Evolutionary conservation across 1,140 invertebrate species (phyloP), one percentile per base, ranked within the genome.

Genomic region (Galendromus occidentalis): DNA sequence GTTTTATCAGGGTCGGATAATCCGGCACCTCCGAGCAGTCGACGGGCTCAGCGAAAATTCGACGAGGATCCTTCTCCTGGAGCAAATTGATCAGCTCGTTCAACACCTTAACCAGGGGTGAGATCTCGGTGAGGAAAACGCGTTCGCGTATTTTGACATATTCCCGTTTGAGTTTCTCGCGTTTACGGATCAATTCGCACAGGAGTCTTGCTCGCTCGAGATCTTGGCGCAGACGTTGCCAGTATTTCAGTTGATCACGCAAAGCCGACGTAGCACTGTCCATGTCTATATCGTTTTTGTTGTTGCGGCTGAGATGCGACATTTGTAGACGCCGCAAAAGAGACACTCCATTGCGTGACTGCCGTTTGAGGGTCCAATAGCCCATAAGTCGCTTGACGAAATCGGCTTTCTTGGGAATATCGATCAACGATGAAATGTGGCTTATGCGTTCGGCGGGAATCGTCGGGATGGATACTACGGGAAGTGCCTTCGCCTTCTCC

Each of bases 341-440:
- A 0, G 94, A 94, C 9, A 98, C 94, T 1, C 95, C 95, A 78
- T 96, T 96, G 55, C 94, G 76, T 66, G 87, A 87, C 73, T 94
- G 90, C n/a, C 94, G 68, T 74, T 97, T 98, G 1, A 97, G 76
- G 2, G 89, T 94, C 93, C 94, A 97, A 73, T 81, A 82, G 0
- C 87, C 86, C 51, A 91, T 86, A 2, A 96, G 76, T 17, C 88
- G 77, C 72, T 91, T 87, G 67, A 97, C 84, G 72, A 97, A 86
- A 69, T 88, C 84, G 55, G 85, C 86, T 67, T 88, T 88, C 71
- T 86, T 85, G 17, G 83, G 79, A 69, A 78, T 69, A 44, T 71
- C 87, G 77, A 87, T 81, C 68, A 83, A 74, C 18, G 80, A 79
- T 1, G 87, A 84, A 68, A 95, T 92, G 75, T 91, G 87, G 55